These are phyloP conservation scores for Isaurus tuberculatus DNA, from an alignment of 92 coral and sea anemone species.

Conservation along the genomic window DNA sequence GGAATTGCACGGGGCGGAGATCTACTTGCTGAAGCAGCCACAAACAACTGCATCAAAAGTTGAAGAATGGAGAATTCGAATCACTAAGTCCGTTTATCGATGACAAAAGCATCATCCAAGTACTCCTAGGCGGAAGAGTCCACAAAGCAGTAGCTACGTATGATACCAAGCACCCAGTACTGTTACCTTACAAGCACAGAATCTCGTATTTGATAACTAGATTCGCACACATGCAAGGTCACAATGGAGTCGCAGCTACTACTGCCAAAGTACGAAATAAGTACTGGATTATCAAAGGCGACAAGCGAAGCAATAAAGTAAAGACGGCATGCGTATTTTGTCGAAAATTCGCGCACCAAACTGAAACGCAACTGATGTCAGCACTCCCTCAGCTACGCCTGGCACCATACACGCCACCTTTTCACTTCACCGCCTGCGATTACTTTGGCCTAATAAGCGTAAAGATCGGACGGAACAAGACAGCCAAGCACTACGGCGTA, in stretches of 20 bases:
- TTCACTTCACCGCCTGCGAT: conserved; percentile 48
- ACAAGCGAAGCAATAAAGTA: conserved; percentile 39
- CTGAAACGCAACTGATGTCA: conserved; percentile 48
- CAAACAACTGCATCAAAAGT: conserved; percentile 32
- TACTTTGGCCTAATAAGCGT: conserved; percentile 54
- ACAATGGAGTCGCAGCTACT: conserved; percentile 49
- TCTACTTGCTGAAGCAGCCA: conserved; percentile 40
- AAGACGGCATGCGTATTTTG: conserved; percentile 54
- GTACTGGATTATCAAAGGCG: conserved; percentile 4
- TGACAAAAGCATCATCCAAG: conserved; percentile 27
- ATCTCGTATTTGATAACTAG: conserved; percentile 40
- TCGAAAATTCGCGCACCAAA: conserved; percentile 31
- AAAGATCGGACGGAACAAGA: conserved; percentile 63
- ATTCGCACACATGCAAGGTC: conserved; percentile 27
- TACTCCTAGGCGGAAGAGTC: conserved; percentile 53
- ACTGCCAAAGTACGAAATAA: conserved; percentile 46
- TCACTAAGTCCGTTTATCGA: conserved; percentile 47
- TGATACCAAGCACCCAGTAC: conserved; percentile 38
- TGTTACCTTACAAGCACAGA: conserved; percentile 41
- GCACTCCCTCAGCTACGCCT: conserved; percentile 32
- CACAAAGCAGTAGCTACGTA: conserved; percentile 39
- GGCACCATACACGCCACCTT: conserved; percentile 50
- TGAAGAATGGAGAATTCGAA: conserved; percentile 43
- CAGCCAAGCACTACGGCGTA: conserved; percentile 68
- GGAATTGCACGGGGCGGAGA: conserved; percentile 46